Conservation (phyloP, 2,888 invertebrate genomes). For the Hirtodrosophila trivittata region DNA sequence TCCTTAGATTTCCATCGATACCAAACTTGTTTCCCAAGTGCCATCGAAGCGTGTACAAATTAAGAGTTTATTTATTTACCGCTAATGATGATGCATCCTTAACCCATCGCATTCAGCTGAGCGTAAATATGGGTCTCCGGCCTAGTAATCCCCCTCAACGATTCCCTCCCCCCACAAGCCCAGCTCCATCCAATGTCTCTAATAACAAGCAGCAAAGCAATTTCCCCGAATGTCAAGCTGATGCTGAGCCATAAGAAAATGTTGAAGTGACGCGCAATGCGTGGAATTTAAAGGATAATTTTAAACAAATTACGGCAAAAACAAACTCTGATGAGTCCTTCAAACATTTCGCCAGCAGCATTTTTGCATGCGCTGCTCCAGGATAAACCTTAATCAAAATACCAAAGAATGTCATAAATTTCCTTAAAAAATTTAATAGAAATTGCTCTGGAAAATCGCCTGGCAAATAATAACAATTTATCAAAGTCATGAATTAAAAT, state of each 20-base stretch:
- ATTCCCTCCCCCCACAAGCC: not conserved
- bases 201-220: constrained; percentile 63
- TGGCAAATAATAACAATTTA: too few relatives aligned
- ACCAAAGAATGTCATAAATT: constrained; percentile 35
- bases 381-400: constrained; percentile 11
- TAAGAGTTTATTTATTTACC: constrained; percentile 73
- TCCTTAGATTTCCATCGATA: constrained; percentile 7
- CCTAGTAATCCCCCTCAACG: not conserved
- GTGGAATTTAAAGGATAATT: constrained; percentile 75
- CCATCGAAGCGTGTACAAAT: constrained; percentile 61
- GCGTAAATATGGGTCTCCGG: constrained; percentile 47
- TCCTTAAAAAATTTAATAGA: too few relatives aligned
- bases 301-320: constrained; percentile 68
- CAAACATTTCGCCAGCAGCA: constrained; percentile 37
- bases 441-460: too few relatives aligned
- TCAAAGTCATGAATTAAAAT: too few relatives aligned
- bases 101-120: constrained; percentile 45
- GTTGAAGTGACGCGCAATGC: constrained; percentile 29
- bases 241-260: constrained; percentile 9
- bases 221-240: constrained; percentile 56
- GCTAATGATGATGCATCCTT: constrained; percentile 41
- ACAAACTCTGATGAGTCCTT: constrained; percentile 21
- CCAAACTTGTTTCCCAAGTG: constrained; percentile 25
- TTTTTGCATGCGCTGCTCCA: constrained; percentile 48
- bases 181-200: constrained; percentile 1